Conservation (phyloP, 1,140 invertebrate species). For the Penaeus japonicus region DNA sequence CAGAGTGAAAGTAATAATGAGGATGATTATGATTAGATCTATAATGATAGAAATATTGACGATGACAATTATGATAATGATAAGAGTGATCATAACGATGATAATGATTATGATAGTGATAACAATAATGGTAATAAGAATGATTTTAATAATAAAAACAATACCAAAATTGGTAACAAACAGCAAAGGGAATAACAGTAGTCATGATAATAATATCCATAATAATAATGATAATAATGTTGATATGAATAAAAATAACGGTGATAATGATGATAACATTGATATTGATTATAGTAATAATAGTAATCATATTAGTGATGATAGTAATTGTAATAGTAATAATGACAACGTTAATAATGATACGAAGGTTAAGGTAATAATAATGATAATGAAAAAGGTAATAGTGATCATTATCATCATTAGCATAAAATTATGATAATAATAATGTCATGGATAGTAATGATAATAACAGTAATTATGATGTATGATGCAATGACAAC, state of each 20-base stretch:
- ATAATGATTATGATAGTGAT: slow-evolving; percentile 9
- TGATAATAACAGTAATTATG: too few relatives aligned
- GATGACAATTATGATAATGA: neutral
- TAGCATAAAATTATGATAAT: too few relatives aligned
- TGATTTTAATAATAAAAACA: neutral
- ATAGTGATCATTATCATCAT: too few relatives aligned
- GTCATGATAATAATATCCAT: neutral
- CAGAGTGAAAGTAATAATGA: neutral
- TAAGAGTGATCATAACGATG: neutral
- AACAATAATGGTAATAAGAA: neutral
- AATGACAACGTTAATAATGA: too few relatives aligned
- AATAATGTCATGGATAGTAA: too few relatives aligned
- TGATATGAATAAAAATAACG: neutral
- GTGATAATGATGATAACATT: neutral
- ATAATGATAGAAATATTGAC: neutral
- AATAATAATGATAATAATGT: neutral
- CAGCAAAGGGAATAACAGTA: neutral
- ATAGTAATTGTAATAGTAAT: too few relatives aligned
- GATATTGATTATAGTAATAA: too few relatives aligned
- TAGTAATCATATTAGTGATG: too few relatives aligned
- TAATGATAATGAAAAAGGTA: too few relatives aligned
- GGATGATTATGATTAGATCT: neutral
- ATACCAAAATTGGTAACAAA: neutral
- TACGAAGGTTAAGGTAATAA: too few relatives aligned
- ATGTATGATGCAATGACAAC: too few relatives aligned